A percentile compares a stretch with the other conserved stretches of the same genome.
Conservation (phyloP, 2,797 vertebrate genomes). For the Parauchenoglanis ngamensis region DNA sequence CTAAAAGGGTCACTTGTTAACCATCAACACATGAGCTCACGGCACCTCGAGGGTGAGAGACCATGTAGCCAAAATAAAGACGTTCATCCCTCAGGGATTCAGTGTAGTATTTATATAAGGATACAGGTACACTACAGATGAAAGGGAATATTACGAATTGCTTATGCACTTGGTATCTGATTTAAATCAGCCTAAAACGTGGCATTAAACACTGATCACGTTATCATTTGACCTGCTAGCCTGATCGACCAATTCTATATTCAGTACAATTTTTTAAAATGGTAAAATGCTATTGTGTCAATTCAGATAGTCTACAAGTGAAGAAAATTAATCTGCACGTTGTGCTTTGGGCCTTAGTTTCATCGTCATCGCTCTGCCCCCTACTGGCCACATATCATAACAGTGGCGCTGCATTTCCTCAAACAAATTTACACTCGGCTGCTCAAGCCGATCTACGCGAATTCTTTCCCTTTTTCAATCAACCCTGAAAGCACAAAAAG, state of each 20-base stretch:
- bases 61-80: constrained; percentile 44
- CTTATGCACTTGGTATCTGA: neutral
- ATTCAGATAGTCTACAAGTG: too few species aligned
- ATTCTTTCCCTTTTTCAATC: neutral
- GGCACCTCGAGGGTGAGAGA: constrained; percentile 40
- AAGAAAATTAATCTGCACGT: neutral
- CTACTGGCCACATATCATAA: neutral
- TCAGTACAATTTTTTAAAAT: neutral
- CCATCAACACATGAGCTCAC: constrained; percentile 37
- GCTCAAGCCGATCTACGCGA: neutral
- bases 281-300: neutral
- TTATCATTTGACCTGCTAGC: too few species aligned
- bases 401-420: neutral
- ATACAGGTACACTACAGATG: neutral
- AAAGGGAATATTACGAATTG: neutral
- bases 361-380: constrained; percentile 19
- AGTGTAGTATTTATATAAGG: neutral
- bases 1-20: constrained; percentile 45
- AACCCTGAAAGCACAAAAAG: neutral
- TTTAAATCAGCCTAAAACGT: neutral
- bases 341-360: neutral
- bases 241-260: too few species aligned
- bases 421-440: neutral
- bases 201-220: neutral
- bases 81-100: neutral